A percentile compares a stretch with the other conserved stretches of the same genome.
phyloP scores from a whole-genome alignment of 1,140 invertebrate genomes.

The Coelopa frigida region DNA sequence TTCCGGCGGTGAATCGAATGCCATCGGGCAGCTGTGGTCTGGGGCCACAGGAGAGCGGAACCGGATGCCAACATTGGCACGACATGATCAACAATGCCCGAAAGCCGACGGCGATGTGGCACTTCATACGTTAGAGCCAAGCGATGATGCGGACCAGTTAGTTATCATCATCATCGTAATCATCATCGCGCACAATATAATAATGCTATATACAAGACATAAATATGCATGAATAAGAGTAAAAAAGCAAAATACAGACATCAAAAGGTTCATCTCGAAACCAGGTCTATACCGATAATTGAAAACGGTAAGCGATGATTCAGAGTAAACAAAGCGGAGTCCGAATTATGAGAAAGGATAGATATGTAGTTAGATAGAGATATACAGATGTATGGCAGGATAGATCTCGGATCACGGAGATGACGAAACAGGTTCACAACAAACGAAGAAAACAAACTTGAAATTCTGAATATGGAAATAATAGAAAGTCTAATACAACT shows the following conservation, averaged over 20 bases:
- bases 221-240: not conserved
- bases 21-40: slow-evolving; percentile 61
- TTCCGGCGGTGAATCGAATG: slow-evolving; percentile 50
- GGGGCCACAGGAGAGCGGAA: slow-evolving; percentile 57
- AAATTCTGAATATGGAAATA: no score
- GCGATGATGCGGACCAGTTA: no score
- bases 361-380: no score
- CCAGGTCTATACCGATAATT: not conserved
- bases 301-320: no score
- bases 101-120: slow-evolving; percentile 77
- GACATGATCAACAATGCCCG: slow-evolving; percentile 74
- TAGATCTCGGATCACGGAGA: no score
- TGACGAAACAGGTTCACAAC: no score
- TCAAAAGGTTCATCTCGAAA: not conserved
- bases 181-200: not conserved
- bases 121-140: slow-evolving; percentile 63
- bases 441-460: no score
- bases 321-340: no score
- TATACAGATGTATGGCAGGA: no score
- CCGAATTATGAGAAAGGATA: no score
- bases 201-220: slow-evolving; percentile 1
- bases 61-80: slow-evolving; percentile 66
- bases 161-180: no score
- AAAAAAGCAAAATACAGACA: slow-evolving; percentile 4
- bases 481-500: no score